phyloP scores from a whole-genome alignment of 2,113 vertebrate species.

The Xenus cinereus region DNA sequence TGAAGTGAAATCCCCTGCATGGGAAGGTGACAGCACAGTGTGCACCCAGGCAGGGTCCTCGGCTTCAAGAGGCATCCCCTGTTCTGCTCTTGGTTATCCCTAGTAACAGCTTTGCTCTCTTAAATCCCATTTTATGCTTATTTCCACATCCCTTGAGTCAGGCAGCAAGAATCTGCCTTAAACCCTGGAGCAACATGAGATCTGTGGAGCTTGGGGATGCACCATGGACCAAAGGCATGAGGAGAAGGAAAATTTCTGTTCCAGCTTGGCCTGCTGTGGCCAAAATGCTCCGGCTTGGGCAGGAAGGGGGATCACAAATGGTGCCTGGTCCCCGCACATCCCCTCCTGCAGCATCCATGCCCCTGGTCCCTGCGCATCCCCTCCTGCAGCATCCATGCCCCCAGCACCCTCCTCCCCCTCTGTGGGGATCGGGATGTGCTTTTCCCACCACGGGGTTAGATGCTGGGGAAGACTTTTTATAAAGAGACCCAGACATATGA shows the following conservation, averaged over 20 bases:
- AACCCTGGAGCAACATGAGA: neutral
- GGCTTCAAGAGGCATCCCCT: neutral
- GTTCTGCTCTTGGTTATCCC: neutral
- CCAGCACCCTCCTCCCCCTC: neutral
- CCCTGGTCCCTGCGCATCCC: too few species aligned
- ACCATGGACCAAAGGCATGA: neutral
- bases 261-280: neutral
- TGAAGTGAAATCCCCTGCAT: rapidly evolving
- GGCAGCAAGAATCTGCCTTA: constrained; percentile 18
- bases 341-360: neutral
- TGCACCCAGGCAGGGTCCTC: neutral
- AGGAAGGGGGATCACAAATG: neutral
- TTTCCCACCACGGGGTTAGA: rapidly evolving
- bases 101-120: neutral
- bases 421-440: rapidly evolving
- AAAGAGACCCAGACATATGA: neutral
- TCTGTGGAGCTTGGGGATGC: neutral
- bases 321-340: neutral
- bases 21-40: neutral
- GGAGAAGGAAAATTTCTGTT: neutral
- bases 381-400: too few species aligned
- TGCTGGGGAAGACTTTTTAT: neutral
- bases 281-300: neutral
- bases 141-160: constrained; percentile 34
- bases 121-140: constrained; percentile 45